A percentile compares a stretch with the other conserved stretches of the same genome.
These are phyloP conservation scores for Resseliella maxima DNA, from an alignment of 2,888 invertebrate species.

Conservation along the genomic window DNA sequence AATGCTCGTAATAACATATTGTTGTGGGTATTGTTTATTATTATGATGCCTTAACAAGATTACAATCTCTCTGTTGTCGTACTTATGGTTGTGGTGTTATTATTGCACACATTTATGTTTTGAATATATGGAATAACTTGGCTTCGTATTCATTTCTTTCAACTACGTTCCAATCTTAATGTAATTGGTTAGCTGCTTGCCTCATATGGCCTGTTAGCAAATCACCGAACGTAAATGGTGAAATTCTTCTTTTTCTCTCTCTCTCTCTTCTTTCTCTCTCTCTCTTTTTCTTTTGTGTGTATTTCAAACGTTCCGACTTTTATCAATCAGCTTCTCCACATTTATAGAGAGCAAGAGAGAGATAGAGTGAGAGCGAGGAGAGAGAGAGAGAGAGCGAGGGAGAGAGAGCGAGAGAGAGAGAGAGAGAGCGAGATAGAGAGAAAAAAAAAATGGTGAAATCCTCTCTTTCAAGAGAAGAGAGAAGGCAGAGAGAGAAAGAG, in stretches of 20 bases:
- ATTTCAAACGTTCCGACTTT: slow-evolving; percentile 39
- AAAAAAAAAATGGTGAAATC: too few relatives aligned
- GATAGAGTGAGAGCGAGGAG: neutral
- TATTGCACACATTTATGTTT: slow-evolving; percentile 3
- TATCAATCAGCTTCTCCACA: neutral
- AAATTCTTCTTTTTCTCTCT: too few relatives aligned
- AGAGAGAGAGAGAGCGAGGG: neutral
- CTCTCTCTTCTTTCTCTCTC: too few relatives aligned
- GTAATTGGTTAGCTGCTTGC: slow-evolving; percentile 37
- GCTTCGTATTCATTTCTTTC: neutral
- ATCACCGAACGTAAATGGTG: slow-evolving; percentile 35
- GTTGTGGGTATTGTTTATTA: slow-evolving; percentile 56
- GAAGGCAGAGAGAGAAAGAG: too few relatives aligned
- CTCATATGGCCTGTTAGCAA: neutral
- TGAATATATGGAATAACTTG: neutral
- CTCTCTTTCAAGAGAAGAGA: too few relatives aligned
- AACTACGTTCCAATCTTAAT: slow-evolving; percentile 5
- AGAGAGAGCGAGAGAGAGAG: too few relatives aligned
- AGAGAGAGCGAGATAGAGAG: too few relatives aligned
- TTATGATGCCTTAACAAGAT: slow-evolving; percentile 57
- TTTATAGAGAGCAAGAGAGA: neutral
- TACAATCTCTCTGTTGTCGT: slow-evolving; percentile 52
- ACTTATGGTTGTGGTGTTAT: neutral
- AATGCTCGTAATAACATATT: slow-evolving; percentile 55
- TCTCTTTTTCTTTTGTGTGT: too few relatives aligned